Base-by-base conservation (phyloP, 2,113 vertebrate genomes). In the Poeciliopsis prolifica region DNA sequence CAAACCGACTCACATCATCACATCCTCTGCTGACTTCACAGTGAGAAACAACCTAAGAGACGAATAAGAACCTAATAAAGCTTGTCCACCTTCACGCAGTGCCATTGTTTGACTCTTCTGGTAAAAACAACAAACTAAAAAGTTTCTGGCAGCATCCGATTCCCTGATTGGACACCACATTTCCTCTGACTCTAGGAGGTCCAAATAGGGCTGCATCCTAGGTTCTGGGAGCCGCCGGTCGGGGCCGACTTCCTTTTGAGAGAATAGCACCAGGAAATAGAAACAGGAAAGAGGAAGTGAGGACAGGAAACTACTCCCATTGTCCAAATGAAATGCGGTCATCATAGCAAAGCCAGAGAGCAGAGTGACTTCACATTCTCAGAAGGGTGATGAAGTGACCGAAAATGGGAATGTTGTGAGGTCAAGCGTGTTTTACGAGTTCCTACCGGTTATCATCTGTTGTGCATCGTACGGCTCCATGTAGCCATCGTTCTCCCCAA, bases 381-480 rank as follows among this genome's bases (percentile, higher is more conserved):
- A 67, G 66, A 33, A 40, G 54, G 70, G 31, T 26, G 67, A 26
- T 78, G 74, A 40, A 75, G 70, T 73, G 76, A 65, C 61, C 80
- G 72, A 68, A 80, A 85, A 81, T 40, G 66, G 40, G 74, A 84
- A 67, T 79, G 35, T 51, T 72, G 30, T 5, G 70, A 60, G 63
- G 66, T 15, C 24, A 22, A 42, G 65, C 0, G 0, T 61, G 51
- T 58, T 54, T 54, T n/a, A 24, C 2, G 51, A 13, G 44, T 63
- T n/a, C 75, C 75, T 54, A 92, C 96, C 96, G 44, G 97, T 97
- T 67, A 97, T 98, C 96, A 97, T 96, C 82, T 97, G 96, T 87
- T 98, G 96, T 0, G 96, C 96, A 0, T 97, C 97, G 0, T 98
- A 97, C 0, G 96, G 97, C 35, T 97, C 96, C 96, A 97, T 96